Evolutionary conservation across 2,888 invertebrate species (phyloP).

Genomic region (Ceraclea dissimilis): DNA sequence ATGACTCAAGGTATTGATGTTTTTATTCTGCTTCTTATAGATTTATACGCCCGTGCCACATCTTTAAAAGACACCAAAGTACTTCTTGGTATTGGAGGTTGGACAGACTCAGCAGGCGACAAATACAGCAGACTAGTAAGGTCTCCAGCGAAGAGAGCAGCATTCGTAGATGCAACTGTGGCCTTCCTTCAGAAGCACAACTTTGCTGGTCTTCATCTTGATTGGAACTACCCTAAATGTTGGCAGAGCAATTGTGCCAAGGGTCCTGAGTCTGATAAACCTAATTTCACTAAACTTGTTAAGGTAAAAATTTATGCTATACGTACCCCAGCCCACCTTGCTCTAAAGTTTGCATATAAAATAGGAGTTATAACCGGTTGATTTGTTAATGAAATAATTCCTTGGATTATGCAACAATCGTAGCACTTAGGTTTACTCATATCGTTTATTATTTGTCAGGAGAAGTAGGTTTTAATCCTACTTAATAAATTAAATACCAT

Average conservation of each 20-base stretch:
- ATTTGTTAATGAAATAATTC: too few species aligned
- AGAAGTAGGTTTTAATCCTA: too few species aligned
- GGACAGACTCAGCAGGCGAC: constrained; percentile 87
- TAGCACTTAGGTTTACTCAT: too few species aligned
- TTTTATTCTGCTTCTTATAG: too few species aligned
- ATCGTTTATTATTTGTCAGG: too few species aligned
- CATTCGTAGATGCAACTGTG: constrained; percentile 62
- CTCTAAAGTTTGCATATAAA: too few species aligned
- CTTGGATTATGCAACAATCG: too few species aligned
- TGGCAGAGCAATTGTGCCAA: constrained; percentile 87
- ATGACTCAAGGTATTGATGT: too few species aligned
- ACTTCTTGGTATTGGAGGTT: constrained; percentile 83
- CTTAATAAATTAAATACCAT: too few species aligned
- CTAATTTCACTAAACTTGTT: constrained; percentile 69
- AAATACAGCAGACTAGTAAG: constrained; percentile 77
- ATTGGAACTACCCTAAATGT: constrained; percentile 93
- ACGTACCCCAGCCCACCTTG: not conserved
- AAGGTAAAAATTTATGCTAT: constrained; percentile 41
- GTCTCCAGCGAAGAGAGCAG: constrained; percentile 55
- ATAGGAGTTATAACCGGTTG: too few species aligned
- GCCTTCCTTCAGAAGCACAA: constrained; percentile 65
- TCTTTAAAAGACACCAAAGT: constrained; percentile 59
- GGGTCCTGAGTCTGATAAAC: constrained; percentile 69
- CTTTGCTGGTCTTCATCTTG: constrained; percentile 82
- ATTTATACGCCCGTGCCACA: constrained; percentile 71